Evolutionary conservation across 2,797 vertebrate species (phyloP).

Genomic region (Epinephelus awoara): DNA sequence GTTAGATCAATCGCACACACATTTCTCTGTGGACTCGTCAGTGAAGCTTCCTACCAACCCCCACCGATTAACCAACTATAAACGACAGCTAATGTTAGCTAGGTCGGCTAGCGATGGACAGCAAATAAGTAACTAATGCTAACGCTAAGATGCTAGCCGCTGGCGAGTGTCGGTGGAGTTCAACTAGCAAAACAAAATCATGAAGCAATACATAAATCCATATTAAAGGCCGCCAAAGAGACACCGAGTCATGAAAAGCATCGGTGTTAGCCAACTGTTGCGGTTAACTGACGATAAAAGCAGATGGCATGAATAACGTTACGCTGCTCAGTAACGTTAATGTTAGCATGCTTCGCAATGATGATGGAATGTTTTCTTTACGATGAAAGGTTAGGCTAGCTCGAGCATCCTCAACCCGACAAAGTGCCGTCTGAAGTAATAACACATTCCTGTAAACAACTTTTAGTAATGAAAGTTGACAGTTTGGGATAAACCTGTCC

Average conservation of each 20-base stretch:
- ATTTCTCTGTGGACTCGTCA: background rate
- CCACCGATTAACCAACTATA: conserved; percentile 42
- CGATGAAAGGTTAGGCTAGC: conserved; percentile 38
- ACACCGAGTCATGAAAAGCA: background rate
- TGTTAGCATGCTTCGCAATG: conserved; percentile 65
- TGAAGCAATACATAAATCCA: background rate
- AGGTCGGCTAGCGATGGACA: conserved; percentile 37
- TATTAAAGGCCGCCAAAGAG: background rate
- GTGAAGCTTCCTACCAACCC: conserved; percentile 42
- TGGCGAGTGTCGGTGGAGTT: conserved; percentile 19
- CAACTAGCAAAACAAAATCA: conserved; percentile 17
- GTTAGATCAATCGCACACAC: background rate
- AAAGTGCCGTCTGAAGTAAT: background rate
- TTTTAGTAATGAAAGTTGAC: background rate
- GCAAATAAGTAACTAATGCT: conserved; percentile 51
- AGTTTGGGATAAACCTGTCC: fast-evolving
- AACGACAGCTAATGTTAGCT: conserved; percentile 59
- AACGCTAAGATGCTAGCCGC: conserved; percentile 45
- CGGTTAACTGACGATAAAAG: background rate
- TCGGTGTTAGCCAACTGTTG: background rate
- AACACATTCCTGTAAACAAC: background rate
- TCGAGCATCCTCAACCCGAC: background rate
- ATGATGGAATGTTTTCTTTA: conserved; percentile 73
- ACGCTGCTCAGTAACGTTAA: conserved; percentile 18
- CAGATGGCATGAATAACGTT: conserved; percentile 5